Percentiles rank a stretch among this genome's conserved stretches.
Evolutionary conservation across 2,797 vertebrate species (phyloP).

Genomic region (Glyptemys insculpta): DNA sequence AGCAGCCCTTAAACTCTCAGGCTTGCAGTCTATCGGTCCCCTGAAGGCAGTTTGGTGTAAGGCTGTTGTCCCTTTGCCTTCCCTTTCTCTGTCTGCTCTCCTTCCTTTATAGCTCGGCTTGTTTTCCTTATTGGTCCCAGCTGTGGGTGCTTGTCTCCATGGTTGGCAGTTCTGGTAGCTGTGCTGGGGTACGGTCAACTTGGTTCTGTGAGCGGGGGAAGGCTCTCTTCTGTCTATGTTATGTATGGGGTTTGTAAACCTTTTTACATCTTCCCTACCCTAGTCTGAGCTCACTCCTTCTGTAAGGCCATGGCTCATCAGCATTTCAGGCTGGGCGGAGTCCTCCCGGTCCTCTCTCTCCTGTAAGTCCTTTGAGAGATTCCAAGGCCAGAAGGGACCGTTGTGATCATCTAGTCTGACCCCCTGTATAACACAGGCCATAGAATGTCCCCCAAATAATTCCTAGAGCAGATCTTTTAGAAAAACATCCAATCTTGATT

Average conservation of each 20-base stretch:
- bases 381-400: background rate
- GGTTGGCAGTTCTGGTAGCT: background rate
- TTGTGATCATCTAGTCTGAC: background rate
- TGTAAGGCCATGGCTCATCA: accelerated
- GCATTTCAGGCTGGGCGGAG: background rate
- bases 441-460: background rate
- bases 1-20: no score
- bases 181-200: background rate
- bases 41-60: no score
- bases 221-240: background rate
- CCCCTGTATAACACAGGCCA: background rate
- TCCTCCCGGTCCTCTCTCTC: background rate
- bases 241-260: background rate
- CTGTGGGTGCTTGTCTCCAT: background rate
- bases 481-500: background rate
- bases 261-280: background rate
- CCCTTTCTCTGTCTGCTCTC: background rate
- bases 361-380: background rate
- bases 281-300: background rate
- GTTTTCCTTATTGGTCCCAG: background rate
- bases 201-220: background rate
- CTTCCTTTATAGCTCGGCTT: background rate
- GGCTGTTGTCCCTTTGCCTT: no score
- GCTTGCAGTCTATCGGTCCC: no score
- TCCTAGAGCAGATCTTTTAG: background rate